Base-by-base conservation (phyloP, 2,113 vertebrate genomes). In the Montifringilla adamsi region DNA sequence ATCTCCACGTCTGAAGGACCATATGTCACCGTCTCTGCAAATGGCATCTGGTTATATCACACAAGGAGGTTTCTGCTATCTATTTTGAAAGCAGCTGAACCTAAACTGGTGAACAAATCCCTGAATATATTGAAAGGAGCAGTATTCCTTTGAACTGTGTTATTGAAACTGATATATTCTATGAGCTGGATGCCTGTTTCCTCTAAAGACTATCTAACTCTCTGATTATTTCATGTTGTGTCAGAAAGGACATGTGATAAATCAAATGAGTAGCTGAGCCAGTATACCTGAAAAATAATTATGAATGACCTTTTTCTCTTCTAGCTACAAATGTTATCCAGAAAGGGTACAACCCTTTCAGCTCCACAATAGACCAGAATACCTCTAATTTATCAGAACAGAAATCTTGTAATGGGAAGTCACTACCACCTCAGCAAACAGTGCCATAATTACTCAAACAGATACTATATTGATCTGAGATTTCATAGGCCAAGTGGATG, bases 1-100 rank as follows among this genome's bases (percentile, higher is more conserved):
- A 96, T 97, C 92, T 97, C 94, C 55, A 68, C 15, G 83, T 97
- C 86, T 97, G 84, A 96, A 97, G 90, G 95, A 94, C 91, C 87
- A 96, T 91, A 84, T 96, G 94, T 96, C 88, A 97, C 92, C 95
- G 62, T 87, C 96, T 96, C 93, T 96, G 95, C 92, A 94, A 94
- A 97, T 93, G 90, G 91, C 78, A 94, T 75, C 91, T 96, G 84
- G 69, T 83, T 96, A 75, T 89, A 95, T 91, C 87, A 91, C 87
- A 92, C 64, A 84, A 87, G 94, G 87, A 87, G 72, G 83, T 83
- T 97, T 89, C 87, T 89, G 81, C 92, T 58, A 85, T 94, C 89
- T 93, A 33, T 93, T 96, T 87, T 95, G 84, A 92, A 93, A 96
- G 94, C 84, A 95, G 78, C 72, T 95, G 84, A 92, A 87, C 74